phyloP scores from a whole-genome alignment of 2,888 invertebrate genomes.

The Odontomyia ornata region DNA sequence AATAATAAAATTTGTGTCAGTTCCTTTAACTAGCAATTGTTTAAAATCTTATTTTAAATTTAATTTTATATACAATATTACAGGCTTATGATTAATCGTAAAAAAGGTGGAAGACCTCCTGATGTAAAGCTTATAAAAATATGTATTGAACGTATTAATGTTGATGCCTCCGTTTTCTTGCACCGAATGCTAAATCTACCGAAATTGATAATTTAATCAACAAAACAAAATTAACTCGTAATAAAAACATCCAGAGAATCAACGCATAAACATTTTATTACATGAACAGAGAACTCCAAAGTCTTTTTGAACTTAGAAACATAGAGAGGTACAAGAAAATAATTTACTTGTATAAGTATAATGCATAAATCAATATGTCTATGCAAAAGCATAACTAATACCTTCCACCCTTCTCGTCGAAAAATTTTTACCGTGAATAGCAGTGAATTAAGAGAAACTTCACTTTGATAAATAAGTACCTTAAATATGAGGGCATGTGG shows the following conservation, averaged over 20 bases:
- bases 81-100: no score
- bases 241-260: not conserved
- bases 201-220: no score
- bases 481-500: not conserved
- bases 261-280: not conserved
- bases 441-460: no score
- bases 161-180: not conserved
- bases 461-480: not conserved
- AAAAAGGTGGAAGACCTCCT: not conserved
- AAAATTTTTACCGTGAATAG: conserved; percentile 1
- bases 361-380: conserved; percentile 4
- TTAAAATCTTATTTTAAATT: no score
- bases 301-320: no score
- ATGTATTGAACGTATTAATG: not conserved
- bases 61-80: not conserved
- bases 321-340: not conserved
- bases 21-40: no score
- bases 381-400: no score
- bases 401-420: conserved; percentile 1
- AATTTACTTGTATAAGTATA: not conserved
- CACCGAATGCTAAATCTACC: no score
- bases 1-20: not conserved
- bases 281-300: not conserved
- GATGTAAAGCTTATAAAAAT: not conserved
- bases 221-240: not conserved